Evolutionary conservation across 2,888 invertebrate species (phyloP).

Genomic region (Masnerella sp.): DNA sequence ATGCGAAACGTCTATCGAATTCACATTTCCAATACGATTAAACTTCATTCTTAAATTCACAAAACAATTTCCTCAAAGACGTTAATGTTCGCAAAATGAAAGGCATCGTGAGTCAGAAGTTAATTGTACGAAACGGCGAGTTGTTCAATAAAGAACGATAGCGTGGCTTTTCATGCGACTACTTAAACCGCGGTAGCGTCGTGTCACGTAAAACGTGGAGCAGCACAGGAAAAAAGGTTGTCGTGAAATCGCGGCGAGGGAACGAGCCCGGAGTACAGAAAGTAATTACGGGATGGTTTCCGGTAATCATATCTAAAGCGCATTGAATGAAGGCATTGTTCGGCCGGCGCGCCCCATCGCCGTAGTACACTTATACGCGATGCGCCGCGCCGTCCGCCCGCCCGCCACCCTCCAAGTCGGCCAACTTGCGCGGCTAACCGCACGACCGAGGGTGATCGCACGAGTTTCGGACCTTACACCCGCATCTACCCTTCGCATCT

Average conservation of each 20-base stretch:
- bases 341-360: constrained; percentile 72
- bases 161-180: constrained; percentile 41
- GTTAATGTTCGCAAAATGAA: too few relatives aligned
- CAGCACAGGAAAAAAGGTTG: constrained; percentile 61
- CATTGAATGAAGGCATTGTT: constrained; percentile 77
- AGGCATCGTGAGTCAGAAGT: constrained; percentile 19
- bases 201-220: constrained; percentile 45
- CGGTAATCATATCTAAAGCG: constrained; percentile 77
- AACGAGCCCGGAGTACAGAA: constrained; percentile 72
- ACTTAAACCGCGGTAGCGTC: constrained; percentile 40
- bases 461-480: constrained; percentile 56
- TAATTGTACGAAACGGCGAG: constrained; percentile 27
- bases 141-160: constrained; percentile 32
- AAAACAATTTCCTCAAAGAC: too few relatives aligned
- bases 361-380: constrained; percentile 70
- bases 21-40: too few relatives aligned
- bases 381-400: constrained; percentile 62
- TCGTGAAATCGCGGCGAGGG: constrained; percentile 52
- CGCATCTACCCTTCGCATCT: constrained; percentile 48
- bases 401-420: constrained; percentile 61
- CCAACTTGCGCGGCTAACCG: constrained; percentile 58
- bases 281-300: constrained; percentile 77
- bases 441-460: constrained; percentile 56
- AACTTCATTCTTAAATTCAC: too few relatives aligned
- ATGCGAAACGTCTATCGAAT: too few relatives aligned